Percentiles rank a stretch among this genome's conserved stretches.
Conservation (phyloP, 2,888 invertebrate species). For the Lydus trimaculatus region DNA sequence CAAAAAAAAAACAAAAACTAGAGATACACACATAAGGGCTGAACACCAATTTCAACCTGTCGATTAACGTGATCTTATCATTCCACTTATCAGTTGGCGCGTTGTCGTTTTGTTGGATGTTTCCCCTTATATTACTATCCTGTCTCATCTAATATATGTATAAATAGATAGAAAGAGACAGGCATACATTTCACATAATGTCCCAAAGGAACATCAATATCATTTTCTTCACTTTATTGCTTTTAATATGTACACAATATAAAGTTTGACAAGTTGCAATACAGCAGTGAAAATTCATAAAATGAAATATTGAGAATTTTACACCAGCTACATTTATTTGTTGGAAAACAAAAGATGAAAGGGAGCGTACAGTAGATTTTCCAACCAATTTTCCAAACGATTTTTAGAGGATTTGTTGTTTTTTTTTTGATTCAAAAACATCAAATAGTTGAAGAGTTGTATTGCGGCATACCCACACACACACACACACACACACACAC, state of each 20-base stretch:
- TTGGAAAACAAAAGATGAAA: background rate
- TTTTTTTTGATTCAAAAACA: slow-evolving; percentile 16
- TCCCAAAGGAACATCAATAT: slow-evolving; percentile 43
- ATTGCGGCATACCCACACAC: background rate
- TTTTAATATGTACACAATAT: slow-evolving; percentile 58
- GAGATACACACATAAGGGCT: no score
- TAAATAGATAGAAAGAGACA: background rate
- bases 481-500: no score
- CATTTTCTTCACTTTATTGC: slow-evolving; percentile 54
- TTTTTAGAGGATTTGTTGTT: slow-evolving; percentile 11
- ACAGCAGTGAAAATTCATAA: slow-evolving; percentile 51
- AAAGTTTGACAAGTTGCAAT: slow-evolving; percentile 56
- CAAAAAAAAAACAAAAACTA: background rate
- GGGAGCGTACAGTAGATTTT: background rate
- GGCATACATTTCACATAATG: slow-evolving; percentile 14
- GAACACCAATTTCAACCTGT: slow-evolving; percentile 28
- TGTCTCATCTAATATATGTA: background rate
- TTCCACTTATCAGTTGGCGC: background rate
- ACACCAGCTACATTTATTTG: slow-evolving; percentile 34
- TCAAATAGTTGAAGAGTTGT: slow-evolving; percentile 19
- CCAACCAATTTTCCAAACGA: slow-evolving; percentile 10
- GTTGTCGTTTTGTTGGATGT: background rate
- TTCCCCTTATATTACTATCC: background rate
- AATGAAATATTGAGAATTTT: slow-evolving; percentile 53
- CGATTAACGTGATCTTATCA: slow-evolving; percentile 22